Percentiles rank a stretch among this genome's conserved stretches.
phyloP scores from a whole-genome alignment of 2,113 vertebrate species.

The Cheilinus undulatus region DNA sequence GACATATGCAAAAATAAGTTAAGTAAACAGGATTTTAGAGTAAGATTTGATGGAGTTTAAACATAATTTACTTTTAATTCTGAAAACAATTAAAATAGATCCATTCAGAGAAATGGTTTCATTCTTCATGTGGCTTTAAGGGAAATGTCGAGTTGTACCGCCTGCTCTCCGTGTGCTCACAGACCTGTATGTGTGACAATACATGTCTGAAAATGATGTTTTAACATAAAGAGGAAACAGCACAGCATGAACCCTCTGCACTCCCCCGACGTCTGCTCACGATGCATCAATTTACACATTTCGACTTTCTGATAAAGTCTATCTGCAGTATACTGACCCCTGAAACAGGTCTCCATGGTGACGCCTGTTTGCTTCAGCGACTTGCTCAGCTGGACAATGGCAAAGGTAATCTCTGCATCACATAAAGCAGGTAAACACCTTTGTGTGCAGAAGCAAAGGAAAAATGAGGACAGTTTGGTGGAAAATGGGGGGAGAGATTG shows the following conservation, averaged over 20 bases:
- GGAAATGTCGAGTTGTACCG: not conserved
- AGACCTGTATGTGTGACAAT: not conserved
- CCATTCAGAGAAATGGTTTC: no score
- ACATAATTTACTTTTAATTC: no score
- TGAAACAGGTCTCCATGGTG: conserved; percentile 66
- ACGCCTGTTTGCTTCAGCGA: conserved; percentile 39
- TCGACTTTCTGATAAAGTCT: conserved; percentile 41
- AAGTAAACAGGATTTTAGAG: no score
- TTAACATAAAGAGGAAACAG: conserved; percentile 44
- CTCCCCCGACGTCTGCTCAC: conserved; percentile 33
- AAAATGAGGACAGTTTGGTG: conserved; percentile 57
- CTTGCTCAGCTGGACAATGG: conserved; percentile 56
- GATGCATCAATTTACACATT: conserved; percentile 37
- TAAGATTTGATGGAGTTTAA: no score
- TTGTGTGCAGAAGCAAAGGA: conserved; percentile 49
- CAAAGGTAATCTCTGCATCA: conserved; percentile 59
- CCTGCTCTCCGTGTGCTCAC: not conserved
- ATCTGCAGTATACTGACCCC: conserved; percentile 51
- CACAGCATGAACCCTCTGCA: conserved; percentile 18
- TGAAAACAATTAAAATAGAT: no score
- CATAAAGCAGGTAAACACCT: conserved; percentile 63
- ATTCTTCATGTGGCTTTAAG: not conserved
- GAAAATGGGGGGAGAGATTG: conserved; percentile 52
- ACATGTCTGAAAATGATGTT: not conserved
- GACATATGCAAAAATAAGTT: no score